Evolutionary conservation across 2,113 vertebrate genomes (phyloP).

Genomic region (Odontophorus gujanensis): DNA sequence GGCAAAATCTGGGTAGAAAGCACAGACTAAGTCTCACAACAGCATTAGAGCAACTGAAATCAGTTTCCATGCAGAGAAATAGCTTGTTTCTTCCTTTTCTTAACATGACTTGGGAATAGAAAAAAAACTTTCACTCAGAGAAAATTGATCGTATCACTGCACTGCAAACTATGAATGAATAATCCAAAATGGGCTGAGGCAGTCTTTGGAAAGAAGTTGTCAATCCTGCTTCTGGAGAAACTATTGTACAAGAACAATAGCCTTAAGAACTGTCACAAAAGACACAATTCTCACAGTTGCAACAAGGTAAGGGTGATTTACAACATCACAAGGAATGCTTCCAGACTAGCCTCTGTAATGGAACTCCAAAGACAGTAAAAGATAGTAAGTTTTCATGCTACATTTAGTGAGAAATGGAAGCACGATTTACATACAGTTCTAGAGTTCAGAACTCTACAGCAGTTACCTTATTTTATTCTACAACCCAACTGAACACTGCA

Average conservation of each 20-base stretch:
- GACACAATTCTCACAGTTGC: neutral
- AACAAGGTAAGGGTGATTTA: neutral
- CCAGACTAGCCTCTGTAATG: neutral
- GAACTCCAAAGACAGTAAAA: neutral
- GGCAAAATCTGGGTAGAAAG: neutral
- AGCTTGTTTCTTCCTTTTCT: neutral
- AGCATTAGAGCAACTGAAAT: neutral
- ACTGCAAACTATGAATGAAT: neutral
- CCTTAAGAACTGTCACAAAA: neutral
- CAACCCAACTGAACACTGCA: neutral
- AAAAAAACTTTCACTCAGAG: neutral
- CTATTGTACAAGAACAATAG: neutral
- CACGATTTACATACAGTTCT: neutral
- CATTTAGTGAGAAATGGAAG: neutral
- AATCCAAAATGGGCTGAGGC: neutral
- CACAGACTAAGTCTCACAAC: neutral
- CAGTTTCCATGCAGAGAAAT: neutral
- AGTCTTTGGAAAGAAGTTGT: neutral
- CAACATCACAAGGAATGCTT: neutral
- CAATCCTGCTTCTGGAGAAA: neutral
- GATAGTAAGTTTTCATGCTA: neutral
- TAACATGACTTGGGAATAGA: neutral
- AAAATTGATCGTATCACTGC: neutral
- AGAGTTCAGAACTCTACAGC: neutral
- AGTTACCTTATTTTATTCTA: neutral